A percentile compares a stretch with the other conserved stretches of the same genome.
Evolutionary conservation across 2,888 invertebrate species (phyloP).

Genomic region (Aspidiotus destructor): DNA sequence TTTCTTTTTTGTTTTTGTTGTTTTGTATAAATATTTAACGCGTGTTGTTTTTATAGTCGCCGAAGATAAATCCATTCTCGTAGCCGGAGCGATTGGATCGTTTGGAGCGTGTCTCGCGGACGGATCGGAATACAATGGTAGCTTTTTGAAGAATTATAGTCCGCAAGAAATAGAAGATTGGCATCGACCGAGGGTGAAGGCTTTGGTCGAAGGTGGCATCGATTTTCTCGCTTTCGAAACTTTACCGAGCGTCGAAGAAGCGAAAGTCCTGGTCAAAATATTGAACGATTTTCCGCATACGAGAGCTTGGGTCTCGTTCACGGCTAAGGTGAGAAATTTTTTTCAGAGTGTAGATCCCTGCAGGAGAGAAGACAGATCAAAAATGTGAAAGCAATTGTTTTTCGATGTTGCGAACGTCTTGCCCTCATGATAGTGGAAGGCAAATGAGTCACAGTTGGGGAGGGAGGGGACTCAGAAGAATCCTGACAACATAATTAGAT

Average conservation of each 20-base stretch:
- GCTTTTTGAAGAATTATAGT: slow-evolving; percentile 58
- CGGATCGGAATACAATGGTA: slow-evolving; percentile 87
- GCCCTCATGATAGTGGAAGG: too few relatives aligned
- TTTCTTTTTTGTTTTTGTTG: too few relatives aligned
- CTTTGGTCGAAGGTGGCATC: slow-evolving; percentile 67
- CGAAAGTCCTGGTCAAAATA: slow-evolving; percentile 67
- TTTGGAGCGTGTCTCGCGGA: slow-evolving; percentile 84
- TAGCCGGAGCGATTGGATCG: slow-evolving; percentile 86
- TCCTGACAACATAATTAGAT: too few relatives aligned
- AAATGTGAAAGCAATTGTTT: too few relatives aligned
- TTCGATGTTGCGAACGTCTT: too few relatives aligned
- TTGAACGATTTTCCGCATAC: slow-evolving; percentile 65
- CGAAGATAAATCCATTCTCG: slow-evolving; percentile 44
- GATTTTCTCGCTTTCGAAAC: slow-evolving; percentile 86
- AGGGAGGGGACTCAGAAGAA: too few relatives aligned
- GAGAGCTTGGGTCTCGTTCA: slow-evolving; percentile 84
- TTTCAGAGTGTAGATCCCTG: too few relatives aligned
- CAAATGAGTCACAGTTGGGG: too few relatives aligned
- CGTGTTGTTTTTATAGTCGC: slow-evolving; percentile 35
- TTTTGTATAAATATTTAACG: too few relatives aligned
- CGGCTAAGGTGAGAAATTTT: slow-evolving; percentile 58
- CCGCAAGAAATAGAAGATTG: slow-evolving; percentile 61
- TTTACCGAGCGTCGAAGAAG: slow-evolving; percentile 76
- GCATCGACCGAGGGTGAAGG: slow-evolving; percentile 73
- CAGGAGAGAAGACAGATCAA: too few relatives aligned